Evolutionary conservation across 2,888 invertebrate species (phyloP).

Genomic region (Schrankia costaestrigalis): DNA sequence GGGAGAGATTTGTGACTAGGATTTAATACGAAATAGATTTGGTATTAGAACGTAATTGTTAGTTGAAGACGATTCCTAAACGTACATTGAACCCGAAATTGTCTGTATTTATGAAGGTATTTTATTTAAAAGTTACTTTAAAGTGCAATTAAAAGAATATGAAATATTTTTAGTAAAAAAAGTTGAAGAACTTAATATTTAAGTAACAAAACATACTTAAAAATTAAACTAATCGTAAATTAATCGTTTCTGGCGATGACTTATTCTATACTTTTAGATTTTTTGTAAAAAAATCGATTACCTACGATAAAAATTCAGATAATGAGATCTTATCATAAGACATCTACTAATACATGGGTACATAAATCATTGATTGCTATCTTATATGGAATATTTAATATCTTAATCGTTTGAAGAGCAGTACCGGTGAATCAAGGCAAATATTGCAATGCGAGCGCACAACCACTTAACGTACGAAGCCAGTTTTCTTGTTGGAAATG

Average conservation of each 20-base stretch:
- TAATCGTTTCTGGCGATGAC: too few species aligned
- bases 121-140: too few species aligned
- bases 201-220: too few species aligned
- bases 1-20: constrained; percentile 53
- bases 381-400: constrained; percentile 41
- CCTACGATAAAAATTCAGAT: constrained; percentile 40
- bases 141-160: too few species aligned
- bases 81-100: constrained; percentile 15
- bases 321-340: constrained; percentile 37
- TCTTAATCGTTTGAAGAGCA: constrained; percentile 42
- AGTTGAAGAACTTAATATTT: too few species aligned
- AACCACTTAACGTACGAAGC: constrained; percentile 66
- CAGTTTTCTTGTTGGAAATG: constrained; percentile 73
- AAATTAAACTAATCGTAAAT: too few species aligned
- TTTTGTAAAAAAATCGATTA: constrained; percentile 47
- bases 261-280: constrained; percentile 48
- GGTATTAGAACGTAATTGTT: constrained; percentile 30
- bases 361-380: constrained; percentile 37
- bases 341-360: constrained; percentile 37
- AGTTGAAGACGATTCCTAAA: constrained; percentile 6
- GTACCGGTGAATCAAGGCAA: constrained; percentile 43
- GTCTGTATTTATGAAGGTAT: constrained; percentile 9
- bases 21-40: constrained; percentile 48
- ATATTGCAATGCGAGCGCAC: constrained; percentile 60
- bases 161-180: too few species aligned